Base-by-base conservation (phyloP, 2,113 vertebrate genomes). In the Polyodon spathula region DNA sequence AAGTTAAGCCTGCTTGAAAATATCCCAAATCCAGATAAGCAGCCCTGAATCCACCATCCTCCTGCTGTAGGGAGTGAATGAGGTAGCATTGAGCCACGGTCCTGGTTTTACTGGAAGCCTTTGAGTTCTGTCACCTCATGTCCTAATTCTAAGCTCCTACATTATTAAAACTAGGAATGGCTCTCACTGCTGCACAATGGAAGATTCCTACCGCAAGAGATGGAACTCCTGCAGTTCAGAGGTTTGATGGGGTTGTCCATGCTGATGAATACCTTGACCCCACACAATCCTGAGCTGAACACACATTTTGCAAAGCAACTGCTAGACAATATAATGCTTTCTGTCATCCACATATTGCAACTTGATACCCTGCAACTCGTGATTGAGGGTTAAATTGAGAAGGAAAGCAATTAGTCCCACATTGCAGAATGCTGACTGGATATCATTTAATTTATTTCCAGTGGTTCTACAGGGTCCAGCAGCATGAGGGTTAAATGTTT, bases 21-120 rank as follows among this genome's bases (percentile, higher is more conserved):
- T 76, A 73, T 68, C 65, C 68, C 68, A 73, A 78, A n/a, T 82
- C 73, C 67, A 66, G 74, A 75, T 76, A 75, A 76, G 69, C 70
- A 68, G 59, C 59, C 55, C 48, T 51, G 66, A 50, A 71, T 75
- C 48, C 46, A 71, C n/a, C n/a, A 71, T 75, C 48, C n/a, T n/a
- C n/a, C n/a, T n/a, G 69, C 69, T 61, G 37, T 62, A 68, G 75
- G 75, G 46, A 66, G 63, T 56, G 56, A 54, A 63, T 61, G 53
- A 53, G 43, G 48, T 44, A 59, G 11, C 56, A 58, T 53, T 61
- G 40, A 66, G 56, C 48, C 41, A 16, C 54, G 41, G 40, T 40
- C 65, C 37, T 7, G 14, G 56, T 44, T 38, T 57, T 51, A 41
- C 43, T 5, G n/a, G 55, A 46, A 58, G 56, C 15, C 50, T 38